Evolutionary conservation across 2,797 vertebrate species (phyloP).

Genomic region (Oryzias dopingdopingensis): DNA sequence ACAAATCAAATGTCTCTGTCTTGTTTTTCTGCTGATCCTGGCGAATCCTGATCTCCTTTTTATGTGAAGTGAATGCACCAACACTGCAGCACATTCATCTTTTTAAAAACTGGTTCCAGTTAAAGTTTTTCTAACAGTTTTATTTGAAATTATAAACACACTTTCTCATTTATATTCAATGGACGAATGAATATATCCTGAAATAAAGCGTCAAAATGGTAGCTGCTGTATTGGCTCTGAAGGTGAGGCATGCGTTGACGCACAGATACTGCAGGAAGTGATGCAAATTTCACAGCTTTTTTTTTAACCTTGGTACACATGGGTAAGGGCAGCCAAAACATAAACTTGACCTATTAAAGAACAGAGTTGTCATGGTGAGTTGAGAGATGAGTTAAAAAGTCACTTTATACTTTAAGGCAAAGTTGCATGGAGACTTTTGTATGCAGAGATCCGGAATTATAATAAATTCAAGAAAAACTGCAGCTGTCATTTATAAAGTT

Average conservation of each 20-base stretch:
- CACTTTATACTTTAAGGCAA: no score
- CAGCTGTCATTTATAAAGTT: no score
- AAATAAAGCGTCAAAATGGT: no score
- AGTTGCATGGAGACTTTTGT: no score
- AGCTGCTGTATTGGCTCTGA: neutral
- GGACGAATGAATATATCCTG: no score
- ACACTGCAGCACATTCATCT: no score
- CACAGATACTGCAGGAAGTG: neutral
- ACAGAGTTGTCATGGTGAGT: neutral
- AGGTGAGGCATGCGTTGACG: neutral
- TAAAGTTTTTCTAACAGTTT: no score
- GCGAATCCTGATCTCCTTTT: neutral
- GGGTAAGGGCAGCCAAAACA: neutral
- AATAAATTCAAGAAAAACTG: no score
- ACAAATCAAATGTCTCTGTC: conserved; percentile 17
- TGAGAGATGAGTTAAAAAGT: neutral
- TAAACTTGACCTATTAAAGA: neutral
- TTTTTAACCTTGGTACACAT: neutral
- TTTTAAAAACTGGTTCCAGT: no score
- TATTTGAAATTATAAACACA: neutral
- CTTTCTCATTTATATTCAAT: neutral
- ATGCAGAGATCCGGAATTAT: no score
- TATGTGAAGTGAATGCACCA: no score
- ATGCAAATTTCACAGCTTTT: neutral
- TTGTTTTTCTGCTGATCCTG: conserved; percentile 2